Percentiles rank a stretch among this genome's conserved stretches.
These are phyloP conservation scores for Lycophotia porphyrea DNA, from an alignment of 2,888 invertebrate species.

Conservation along the genomic window DNA sequence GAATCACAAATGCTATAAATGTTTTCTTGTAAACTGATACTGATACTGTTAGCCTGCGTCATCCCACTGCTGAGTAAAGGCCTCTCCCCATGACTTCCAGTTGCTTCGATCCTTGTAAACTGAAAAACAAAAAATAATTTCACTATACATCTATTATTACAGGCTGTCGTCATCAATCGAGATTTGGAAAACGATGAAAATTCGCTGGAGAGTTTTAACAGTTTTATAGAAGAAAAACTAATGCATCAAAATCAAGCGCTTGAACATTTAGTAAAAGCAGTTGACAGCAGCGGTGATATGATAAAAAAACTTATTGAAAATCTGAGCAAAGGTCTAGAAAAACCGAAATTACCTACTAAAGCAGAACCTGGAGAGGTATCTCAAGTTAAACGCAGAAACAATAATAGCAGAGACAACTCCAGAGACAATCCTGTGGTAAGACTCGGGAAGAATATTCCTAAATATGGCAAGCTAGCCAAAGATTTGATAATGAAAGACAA, in stretches of 20 bases:
- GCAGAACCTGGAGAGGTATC: slow-evolving; percentile 67
- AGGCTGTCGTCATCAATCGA: slow-evolving; percentile 73
- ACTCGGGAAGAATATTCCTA: slow-evolving; percentile 75
- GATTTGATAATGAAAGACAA: slow-evolving; percentile 71
- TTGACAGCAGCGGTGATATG: slow-evolving; percentile 71
- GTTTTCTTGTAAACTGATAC: fast-evolving
- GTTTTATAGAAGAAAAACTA: slow-evolving; percentile 78
- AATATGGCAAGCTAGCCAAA: slow-evolving; percentile 76
- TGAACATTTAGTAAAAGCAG: slow-evolving; percentile 73
- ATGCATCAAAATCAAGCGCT: slow-evolving; percentile 79
- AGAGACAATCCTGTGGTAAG: slow-evolving; percentile 68
- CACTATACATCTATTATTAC: slow-evolving; percentile 34
- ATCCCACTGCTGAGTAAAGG: too few relatives aligned
- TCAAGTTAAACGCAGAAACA: slow-evolving; percentile 62
- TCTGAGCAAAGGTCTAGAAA: slow-evolving; percentile 66
- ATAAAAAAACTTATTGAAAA: slow-evolving; percentile 74
- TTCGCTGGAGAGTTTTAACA: slow-evolving; percentile 58
- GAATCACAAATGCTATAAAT: too few relatives aligned
- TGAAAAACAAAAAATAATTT: background rate
- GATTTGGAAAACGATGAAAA: slow-evolving; percentile 58
- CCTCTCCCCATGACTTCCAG: too few relatives aligned
- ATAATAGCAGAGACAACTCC: slow-evolving; percentile 54
- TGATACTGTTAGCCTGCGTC: too few relatives aligned
- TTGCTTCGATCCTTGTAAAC: fast-evolving
- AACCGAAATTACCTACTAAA: slow-evolving; percentile 76